Evolutionary conservation across 2,888 invertebrate species (phyloP).

Genomic region (Monoplex corrugatus): DNA sequence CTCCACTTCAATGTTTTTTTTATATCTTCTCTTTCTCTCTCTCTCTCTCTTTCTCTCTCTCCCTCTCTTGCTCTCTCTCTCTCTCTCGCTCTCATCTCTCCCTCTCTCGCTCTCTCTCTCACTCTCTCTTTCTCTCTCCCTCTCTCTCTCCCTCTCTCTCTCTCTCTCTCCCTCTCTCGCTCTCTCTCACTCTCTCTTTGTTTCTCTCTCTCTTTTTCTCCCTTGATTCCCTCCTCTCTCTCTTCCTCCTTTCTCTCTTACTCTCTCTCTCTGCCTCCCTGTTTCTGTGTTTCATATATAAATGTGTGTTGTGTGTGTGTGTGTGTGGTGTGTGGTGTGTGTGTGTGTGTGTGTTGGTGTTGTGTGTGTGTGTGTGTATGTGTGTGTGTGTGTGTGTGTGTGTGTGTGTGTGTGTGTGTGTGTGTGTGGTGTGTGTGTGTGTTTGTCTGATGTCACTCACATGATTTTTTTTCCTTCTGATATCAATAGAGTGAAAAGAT

Average conservation of each 20-base stretch:
- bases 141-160: neutral
- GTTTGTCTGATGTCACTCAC: neutral
- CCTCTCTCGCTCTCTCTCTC: neutral
- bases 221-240: neutral
- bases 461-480: no score
- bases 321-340: neutral
- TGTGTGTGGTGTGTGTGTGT: neutral
- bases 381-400: neutral
- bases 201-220: neutral
- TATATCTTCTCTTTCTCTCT: neutral
- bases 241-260: neutral
- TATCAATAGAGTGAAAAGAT: no score
- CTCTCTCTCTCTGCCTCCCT: no score
- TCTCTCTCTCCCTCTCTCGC: neutral
- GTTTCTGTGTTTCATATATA: no score
- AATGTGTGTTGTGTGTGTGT: neutral
- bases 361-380: no score
- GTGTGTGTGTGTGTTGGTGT: neutral
- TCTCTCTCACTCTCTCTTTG: slow-evolving; percentile 16
- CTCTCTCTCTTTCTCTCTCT: slow-evolving; percentile 4
- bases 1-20: neutral
- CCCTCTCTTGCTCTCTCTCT: neutral
- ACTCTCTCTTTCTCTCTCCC: neutral
- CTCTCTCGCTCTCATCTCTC: neutral
- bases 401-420: neutral